Evolutionary conservation across 2,888 invertebrate genomes (phyloP).

Genomic region (Eupelmus urozonus): DNA sequence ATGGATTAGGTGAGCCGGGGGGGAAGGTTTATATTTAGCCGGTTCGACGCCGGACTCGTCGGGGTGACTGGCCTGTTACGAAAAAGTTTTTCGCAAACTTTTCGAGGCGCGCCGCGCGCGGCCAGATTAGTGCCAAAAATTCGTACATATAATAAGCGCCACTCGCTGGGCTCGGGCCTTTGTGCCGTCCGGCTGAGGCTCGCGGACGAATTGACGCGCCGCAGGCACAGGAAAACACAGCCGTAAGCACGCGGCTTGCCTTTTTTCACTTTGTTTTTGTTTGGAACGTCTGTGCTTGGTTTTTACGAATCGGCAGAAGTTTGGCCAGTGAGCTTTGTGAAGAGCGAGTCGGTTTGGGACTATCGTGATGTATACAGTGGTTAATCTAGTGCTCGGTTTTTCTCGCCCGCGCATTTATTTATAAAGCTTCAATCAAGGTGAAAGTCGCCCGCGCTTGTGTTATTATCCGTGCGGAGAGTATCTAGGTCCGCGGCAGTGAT

Average conservation of each 20-base stretch:
- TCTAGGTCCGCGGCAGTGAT: constrained; percentile 29
- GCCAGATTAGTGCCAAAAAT: constrained; percentile 54
- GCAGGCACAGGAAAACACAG: constrained; percentile 18
- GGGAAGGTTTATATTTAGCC: constrained; percentile 52
- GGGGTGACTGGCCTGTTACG: constrained; percentile 60
- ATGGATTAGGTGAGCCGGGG: constrained; percentile 57
- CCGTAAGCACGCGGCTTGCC: too few relatives aligned
- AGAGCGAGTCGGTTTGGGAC: too few relatives aligned
- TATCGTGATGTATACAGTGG: too few relatives aligned
- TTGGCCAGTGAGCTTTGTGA: too few relatives aligned
- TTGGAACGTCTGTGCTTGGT: too few relatives aligned
- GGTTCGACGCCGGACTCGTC: background rate
- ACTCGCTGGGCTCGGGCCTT: constrained; percentile 26
- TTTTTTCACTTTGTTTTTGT: too few relatives aligned
- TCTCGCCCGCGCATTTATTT: too few relatives aligned
- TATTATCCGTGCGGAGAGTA: background rate
- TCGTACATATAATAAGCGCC: constrained; percentile 52
- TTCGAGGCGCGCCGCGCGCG: background rate
- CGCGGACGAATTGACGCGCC: constrained; percentile 11
- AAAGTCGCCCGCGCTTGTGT: background rate
- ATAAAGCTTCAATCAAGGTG: too few relatives aligned
- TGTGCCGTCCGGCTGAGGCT: constrained; percentile 36
- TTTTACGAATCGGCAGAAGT: too few relatives aligned
- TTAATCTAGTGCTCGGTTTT: too few relatives aligned
- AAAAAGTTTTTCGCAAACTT: constrained; percentile 57